Percentiles rank a stretch among this genome's conserved stretches.
Evolutionary conservation across 2,113 vertebrate genomes (phyloP).

Genomic region (Passer montanus): DNA sequence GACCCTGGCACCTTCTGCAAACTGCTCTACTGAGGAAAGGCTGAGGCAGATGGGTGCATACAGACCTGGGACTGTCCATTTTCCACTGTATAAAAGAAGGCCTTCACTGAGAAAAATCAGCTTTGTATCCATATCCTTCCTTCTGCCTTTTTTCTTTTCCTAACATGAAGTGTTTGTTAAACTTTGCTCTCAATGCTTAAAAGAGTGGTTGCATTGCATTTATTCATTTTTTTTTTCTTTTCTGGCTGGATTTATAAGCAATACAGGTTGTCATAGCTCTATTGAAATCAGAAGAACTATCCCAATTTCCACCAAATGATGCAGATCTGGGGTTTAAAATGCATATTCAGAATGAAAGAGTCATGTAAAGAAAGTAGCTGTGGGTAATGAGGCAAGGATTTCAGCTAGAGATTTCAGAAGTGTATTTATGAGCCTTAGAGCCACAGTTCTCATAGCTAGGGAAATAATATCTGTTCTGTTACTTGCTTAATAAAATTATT

Average conservation of each 20-base stretch:
- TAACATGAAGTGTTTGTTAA: background rate
- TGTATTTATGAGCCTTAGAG: constrained; percentile 24
- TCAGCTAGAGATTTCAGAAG: background rate
- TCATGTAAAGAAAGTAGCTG: background rate
- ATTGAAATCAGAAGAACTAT: background rate
- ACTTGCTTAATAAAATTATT: constrained; percentile 44
- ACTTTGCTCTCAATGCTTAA: background rate
- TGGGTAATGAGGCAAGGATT: constrained; percentile 10
- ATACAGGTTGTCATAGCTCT: background rate
- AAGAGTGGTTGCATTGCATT: background rate
- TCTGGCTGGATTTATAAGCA: background rate
- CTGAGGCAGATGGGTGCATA: background rate
- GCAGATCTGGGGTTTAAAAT: background rate
- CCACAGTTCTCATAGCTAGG: background rate
- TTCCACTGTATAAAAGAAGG: background rate
- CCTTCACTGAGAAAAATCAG: background rate
- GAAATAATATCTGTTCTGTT: constrained; percentile 20
- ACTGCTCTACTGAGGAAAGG: background rate
- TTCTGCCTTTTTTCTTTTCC: background rate
- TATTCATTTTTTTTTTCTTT: background rate
- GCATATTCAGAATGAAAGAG: background rate
- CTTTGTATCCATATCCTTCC: background rate
- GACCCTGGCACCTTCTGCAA: background rate
- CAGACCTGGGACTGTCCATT: background rate
- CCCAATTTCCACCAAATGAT: background rate